Evolutionary conservation across 2,797 vertebrate species (phyloP), one percentile per base, ranked within the genome.

Genomic region (Bradypus variegatus): DNA sequence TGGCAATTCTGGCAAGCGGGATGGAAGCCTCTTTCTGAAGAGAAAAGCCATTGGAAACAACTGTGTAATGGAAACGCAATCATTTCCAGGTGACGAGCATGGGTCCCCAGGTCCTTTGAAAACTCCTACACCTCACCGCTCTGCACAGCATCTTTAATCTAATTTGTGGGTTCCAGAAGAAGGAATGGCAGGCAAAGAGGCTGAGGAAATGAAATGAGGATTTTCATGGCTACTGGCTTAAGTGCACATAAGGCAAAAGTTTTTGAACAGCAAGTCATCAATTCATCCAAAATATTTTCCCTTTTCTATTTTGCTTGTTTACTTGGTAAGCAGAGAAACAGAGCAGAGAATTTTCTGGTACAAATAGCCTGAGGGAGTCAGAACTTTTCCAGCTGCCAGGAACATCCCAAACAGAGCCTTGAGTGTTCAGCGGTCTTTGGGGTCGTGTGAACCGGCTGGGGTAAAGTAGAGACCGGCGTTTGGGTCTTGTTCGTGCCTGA

Each of bases 311-410:
- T 94, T 25, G 18, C 88, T 95, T 96, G 96, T 95, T 96, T 96
- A 96, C 94, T 94, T 95, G 93, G 90, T 95, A 92, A 93, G 62
- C 93, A 93, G 95, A 94, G 95, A 90, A 82, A 91, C 62, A 95
- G 91, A 92, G 82, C 91, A 94, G 94, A 64, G 92, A 95, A 94
- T 96, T 95, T 96, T 95, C 92, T 94, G 91, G 93, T 94, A 95
- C 92, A 93, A 91, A 96, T 91, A 78, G 95, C 95, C 94, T 75
- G 88, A 94, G 96, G 95, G 92, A 95, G 45, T 83, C 79, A 92
- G 91, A 91, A 92, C 62, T 81, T 94, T 94, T 86, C 83, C 72
- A 80, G 79, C 72, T 96, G 92, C 96, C 93, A 95, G 96, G 88
- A 95, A 94, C 90, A 93, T 94, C 93, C 36, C 86, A 83, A 94